Evolutionary conservation across 2,888 invertebrate species (phyloP), one percentile per base, ranked within the genome.

Genomic region (Ophonus ardosiacus): DNA sequence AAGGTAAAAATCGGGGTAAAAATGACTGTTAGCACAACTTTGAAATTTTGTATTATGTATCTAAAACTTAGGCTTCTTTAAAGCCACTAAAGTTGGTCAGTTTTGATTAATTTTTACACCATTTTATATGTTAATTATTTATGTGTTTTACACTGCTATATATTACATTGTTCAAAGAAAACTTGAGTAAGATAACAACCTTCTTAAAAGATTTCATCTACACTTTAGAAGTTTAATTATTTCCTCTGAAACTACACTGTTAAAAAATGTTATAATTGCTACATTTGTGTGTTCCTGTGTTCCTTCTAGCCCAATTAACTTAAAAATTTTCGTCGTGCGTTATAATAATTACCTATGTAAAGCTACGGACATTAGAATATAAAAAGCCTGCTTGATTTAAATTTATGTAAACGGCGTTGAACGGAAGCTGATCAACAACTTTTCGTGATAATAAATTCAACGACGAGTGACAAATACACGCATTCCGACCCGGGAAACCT

Each of bases 361-460:
- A 43, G 40, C 43, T 18, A 43, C 40, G 8, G 13, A 68, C 63
- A 63, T 63, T 63, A 63, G 38, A 68, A 15, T 68, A 24, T 31
- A 38, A 38, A 38, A 68, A 24, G 24, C 68, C 38, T 31, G 21
- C 7, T 74, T 74, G 40, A 74, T 74, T 74, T 74, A 74, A 74
- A 74, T 74, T 74, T 74, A 74, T 74, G 71, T 74, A 74, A 74
- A 43, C 71, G 40, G 17, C 43, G 1, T n/a, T 7, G 31, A 43
- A 74, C 71, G 71, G 71, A 74, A 74, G 71, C 71, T 43, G 71
- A 74, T 74, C 71, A 74, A 43, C 71, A 43, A 13, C 71, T 74
- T 74, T 17, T 43, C 15, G 71, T 40, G 40, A 74, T 74, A 40
- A 43, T 74, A 74, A 74, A 74, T 74, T 74, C 10, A 17, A 1